Evolutionary conservation across 2,797 vertebrate genomes (phyloP).

Genomic region (Psittacula echo): DNA sequence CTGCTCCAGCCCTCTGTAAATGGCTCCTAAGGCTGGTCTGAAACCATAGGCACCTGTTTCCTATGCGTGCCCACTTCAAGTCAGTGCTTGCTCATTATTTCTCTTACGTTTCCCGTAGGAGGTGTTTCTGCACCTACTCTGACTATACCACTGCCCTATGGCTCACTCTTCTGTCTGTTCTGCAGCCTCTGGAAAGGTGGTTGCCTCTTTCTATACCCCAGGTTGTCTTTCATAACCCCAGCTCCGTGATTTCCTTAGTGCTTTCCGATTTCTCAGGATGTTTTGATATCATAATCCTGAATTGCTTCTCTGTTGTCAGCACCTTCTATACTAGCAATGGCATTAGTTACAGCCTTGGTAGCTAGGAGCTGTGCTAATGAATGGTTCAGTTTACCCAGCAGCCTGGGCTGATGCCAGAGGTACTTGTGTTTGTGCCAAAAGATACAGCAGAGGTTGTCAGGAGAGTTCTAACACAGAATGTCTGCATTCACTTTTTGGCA

Average conservation of each 20-base stretch:
- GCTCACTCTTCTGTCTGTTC: background rate
- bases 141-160: fast-evolving
- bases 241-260: background rate
- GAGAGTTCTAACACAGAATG: background rate
- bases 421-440: conserved; percentile 1
- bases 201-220: background rate
- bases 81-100: background rate
- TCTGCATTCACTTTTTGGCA: background rate
- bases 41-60: background rate
- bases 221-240: background rate
- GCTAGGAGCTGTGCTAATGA: background rate
- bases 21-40: background rate
- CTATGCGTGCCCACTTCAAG: background rate
- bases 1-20: background rate
- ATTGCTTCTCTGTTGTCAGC: conserved; percentile 32
- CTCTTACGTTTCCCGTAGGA: fast-evolving
- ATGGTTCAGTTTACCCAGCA: conserved; percentile 5
- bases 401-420: conserved; percentile 23
- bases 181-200: background rate
- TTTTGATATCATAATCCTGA: conserved; percentile 42
- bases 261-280: conserved; percentile 23
- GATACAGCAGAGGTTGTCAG: background rate
- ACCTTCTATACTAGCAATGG: background rate
- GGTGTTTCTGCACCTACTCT: background rate
- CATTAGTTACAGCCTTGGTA: conserved; percentile 1